Evolutionary conservation across 2,113 vertebrate species (phyloP).

Genomic region (Anthoscopus minutus): DNA sequence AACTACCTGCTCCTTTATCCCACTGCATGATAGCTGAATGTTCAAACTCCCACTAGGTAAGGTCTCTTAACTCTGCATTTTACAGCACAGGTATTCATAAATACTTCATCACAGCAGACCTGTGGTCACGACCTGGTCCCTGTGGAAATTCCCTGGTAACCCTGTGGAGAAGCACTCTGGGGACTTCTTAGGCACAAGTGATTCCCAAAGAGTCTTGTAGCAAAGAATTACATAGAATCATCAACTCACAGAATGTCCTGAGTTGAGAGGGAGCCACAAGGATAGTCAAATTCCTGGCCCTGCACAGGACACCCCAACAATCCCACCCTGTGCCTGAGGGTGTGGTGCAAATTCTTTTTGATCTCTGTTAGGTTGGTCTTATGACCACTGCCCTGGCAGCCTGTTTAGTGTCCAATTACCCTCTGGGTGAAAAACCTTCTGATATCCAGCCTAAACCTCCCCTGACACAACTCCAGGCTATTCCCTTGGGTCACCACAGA

Average conservation of each 20-base stretch:
- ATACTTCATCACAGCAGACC: neutral
- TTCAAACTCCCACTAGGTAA: neutral
- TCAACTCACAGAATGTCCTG: neutral
- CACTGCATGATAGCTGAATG: neutral
- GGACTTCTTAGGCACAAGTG: neutral
- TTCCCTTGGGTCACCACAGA: neutral
- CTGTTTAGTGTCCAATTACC: accelerated
- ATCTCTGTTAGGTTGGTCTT: neutral
- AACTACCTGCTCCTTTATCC: accelerated
- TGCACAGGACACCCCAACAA: neutral
- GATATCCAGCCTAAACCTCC: neutral
- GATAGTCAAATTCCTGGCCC: neutral
- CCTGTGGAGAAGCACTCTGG: neutral
- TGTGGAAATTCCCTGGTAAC: neutral
- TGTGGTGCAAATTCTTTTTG: neutral
- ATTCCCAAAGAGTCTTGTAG: neutral
- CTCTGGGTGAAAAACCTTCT: neutral
- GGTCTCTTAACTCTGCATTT: neutral
- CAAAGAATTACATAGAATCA: neutral
- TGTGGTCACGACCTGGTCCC: neutral
- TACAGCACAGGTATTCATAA: neutral
- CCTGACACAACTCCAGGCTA: neutral
- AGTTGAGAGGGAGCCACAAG: neutral
- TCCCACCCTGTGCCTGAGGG: neutral
- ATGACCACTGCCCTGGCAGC: neutral